Conservation (phyloP, 2,113 vertebrate genomes). For the Himantopus leucocephalus region DNA sequence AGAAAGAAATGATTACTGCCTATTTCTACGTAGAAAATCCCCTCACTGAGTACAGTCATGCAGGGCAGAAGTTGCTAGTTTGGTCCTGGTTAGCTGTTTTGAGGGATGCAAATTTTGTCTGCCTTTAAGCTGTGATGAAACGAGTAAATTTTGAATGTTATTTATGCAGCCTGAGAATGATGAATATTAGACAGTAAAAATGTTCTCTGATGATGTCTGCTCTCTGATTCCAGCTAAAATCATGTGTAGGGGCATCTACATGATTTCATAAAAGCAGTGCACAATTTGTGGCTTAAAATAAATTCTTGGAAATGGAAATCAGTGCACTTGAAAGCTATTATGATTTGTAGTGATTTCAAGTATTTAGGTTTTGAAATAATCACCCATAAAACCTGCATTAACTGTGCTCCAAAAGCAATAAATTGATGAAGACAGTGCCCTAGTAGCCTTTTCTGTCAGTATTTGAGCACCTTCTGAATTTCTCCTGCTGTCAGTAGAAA, state of each 20-base stretch:
- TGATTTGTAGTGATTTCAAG: conserved; percentile 36
- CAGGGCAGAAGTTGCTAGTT: neutral
- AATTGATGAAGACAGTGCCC: neutral
- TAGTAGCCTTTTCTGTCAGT: neutral
- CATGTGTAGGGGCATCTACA: neutral
- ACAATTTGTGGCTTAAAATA: conserved; percentile 39
- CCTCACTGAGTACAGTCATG: neutral
- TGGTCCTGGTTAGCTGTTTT: neutral
- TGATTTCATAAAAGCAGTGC: conserved; percentile 2
- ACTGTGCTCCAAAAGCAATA: neutral
- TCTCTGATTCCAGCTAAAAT: conserved; percentile 16
- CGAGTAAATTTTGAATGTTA: neutral
- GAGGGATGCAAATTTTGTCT: neutral
- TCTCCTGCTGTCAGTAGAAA: conserved; percentile 9
- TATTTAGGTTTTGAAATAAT: conserved; percentile 50
- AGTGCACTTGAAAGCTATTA: conserved; percentile 7
- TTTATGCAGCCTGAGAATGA: neutral
- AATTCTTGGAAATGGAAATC: conserved; percentile 33
- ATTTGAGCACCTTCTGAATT: conserved; percentile 20
- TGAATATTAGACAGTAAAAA: neutral
- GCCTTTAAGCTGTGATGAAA: neutral
- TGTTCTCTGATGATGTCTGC: neutral
- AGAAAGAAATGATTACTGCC: neutral
- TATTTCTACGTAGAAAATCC: neutral
- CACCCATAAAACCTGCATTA: neutral